Evolutionary conservation across 2,797 vertebrate species (phyloP), one percentile per base, ranked within the genome.

Genomic region (Lagorchestes hirsutus): DNA sequence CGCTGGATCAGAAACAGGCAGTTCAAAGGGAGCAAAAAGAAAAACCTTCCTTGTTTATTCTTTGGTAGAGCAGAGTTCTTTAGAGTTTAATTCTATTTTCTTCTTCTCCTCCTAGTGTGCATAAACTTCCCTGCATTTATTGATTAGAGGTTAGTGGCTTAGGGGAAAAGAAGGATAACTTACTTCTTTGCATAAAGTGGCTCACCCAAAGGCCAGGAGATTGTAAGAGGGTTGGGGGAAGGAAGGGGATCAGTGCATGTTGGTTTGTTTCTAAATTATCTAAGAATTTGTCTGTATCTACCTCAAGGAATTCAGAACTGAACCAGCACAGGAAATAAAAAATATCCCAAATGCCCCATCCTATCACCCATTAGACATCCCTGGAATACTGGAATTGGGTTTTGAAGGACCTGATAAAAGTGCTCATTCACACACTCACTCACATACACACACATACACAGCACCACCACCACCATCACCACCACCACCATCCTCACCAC

Each of bases 71-170:
- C 13, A n/a, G 62, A n/a, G 14, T 67, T 67, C 62, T 34, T 67
- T 6, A 67, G 31, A 34, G 31, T 14, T 16, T 31, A 59, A 29
- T 74, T 74, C 5, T 5, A 8, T 8, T 74, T 74, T 22, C 16
- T 94, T 92, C 96, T 34, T 31, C 31, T 46, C 52, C 27, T 58
- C 29, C 46, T 58, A 18, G 56, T 12, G 29, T n/a, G 91, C 24
- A 12, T 55, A 90, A 94, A 95, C 95, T 31, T 93, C 57, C 55
- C 55, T 95, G 87, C 90, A 94, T 31, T 93, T 96, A 55, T 58
- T 95, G 93, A 90, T 28, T 96, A 93, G 93, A 96, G 93, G 90
- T 92, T 90, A 62, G 93, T 96, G 96, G 93, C 54, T 91, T 92
- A 92, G 58, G 57, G 90, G 40, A 94, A 94, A 92, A 93, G 92